Conservation (phyloP, 2,797 vertebrate species). For the Benthosema pterotum region DNA sequence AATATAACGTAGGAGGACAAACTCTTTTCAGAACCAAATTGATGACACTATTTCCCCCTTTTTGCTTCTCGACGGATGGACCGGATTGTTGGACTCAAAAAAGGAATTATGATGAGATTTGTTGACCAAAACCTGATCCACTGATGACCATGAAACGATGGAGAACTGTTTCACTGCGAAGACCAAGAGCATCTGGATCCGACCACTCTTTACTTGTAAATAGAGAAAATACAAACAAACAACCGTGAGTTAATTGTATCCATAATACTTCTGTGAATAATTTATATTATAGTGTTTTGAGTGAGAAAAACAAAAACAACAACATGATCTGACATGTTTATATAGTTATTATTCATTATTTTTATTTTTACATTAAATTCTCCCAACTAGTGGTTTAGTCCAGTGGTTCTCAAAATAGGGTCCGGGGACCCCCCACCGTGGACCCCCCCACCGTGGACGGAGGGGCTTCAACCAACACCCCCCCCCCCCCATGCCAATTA, state of each 20-base stretch:
- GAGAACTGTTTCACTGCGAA: slow-evolving; percentile 45
- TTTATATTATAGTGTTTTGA: slow-evolving; percentile 82
- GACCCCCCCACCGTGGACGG: too few species aligned
- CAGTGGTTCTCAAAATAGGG: slow-evolving; percentile 21
- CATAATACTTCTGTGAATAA: slow-evolving; percentile 89
- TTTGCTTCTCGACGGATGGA: slow-evolving; percentile 53
- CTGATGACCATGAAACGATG: too few species aligned
- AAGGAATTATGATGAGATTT: neutral
- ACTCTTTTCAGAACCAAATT: slow-evolving; percentile 74
- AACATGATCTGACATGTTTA: slow-evolving; percentile 33
- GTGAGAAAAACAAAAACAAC: neutral
- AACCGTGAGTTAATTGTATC: slow-evolving; percentile 77
- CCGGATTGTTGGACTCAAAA: slow-evolving; percentile 22
- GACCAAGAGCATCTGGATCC: slow-evolving; percentile 61
- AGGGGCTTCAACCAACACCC: too few species aligned
- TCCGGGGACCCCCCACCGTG: too few species aligned
- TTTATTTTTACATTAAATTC: slow-evolving; percentile 25
- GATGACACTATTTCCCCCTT: slow-evolving; percentile 83
- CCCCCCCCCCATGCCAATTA: too few species aligned
- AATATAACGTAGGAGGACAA: too few species aligned
- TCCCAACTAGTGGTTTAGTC: neutral
- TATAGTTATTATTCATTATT: slow-evolving; percentile 21
- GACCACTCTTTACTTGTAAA: slow-evolving; percentile 81
- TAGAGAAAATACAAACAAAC: slow-evolving; percentile 75
- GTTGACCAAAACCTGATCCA: slow-evolving; percentile 23